Evolutionary conservation across 2,113 vertebrate species (phyloP), one percentile per base, ranked within the genome.

Genomic region (Brachyhypopomus gauderio): DNA sequence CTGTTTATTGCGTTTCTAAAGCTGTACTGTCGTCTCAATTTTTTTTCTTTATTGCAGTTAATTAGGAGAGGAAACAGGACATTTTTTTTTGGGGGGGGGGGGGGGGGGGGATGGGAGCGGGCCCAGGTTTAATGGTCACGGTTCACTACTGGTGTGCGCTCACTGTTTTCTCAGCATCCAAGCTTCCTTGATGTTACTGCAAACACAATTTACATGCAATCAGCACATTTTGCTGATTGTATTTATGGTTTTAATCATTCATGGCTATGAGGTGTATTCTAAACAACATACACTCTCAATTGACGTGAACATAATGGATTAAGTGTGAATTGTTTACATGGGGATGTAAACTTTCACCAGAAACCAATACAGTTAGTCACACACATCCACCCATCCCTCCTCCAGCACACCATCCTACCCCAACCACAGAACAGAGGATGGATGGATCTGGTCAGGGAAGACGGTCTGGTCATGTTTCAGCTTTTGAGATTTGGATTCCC

Each of bases 211-310:
- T 36, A 9, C n/a, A 67, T 5, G 17, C 77, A 79, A 60, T 62
- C 77, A 72, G 59, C 67, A 72, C 71, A 36, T 72, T 80, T 64
- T 73, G 70, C 78, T 73, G 30, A 72, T 73, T 63, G 64, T 64
- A 45, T 63, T 78, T 34, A 66, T 73, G 78, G 22, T 55, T 80
- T 72, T 36, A 71, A 73, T 34, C 70, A 34, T 27, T 60, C 70
- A 60, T 59, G 52, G 45, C 59, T 62, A 70, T 58, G 34, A 73
- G 17, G 2, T n/a, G 19, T 20, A 41, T 41, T 71, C 30, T 45
- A 3, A 71, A 71, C 38, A 71, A 36, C 41, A 63, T 45, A 60
- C 58, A 76, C 19, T 11, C 36, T 30, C 59, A 63, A 36, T 77
- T 23, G 36, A 62, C 58, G 60, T 60, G 23, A 25, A 1, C 5